phyloP scores from a whole-genome alignment of 2,113 vertebrate species.

The Riparia riparia region DNA sequence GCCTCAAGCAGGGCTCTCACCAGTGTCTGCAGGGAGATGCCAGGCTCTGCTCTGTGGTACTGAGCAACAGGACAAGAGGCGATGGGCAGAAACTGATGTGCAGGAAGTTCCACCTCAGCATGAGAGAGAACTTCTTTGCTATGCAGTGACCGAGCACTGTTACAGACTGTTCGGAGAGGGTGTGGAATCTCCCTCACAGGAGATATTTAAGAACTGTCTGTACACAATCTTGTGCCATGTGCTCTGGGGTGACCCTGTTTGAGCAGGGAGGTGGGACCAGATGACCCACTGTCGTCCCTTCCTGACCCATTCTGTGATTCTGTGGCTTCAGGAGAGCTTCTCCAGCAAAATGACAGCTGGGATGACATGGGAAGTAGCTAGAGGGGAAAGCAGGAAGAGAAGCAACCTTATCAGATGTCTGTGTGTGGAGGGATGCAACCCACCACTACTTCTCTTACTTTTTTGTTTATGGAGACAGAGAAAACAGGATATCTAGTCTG shows the following conservation, averaged over 20 bases:
- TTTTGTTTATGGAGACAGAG: background rate
- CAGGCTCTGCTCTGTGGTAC: accelerated
- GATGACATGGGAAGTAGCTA: background rate
- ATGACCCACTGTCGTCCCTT: background rate
- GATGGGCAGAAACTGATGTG: background rate
- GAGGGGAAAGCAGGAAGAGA: background rate
- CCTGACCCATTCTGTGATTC: background rate
- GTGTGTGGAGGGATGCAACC: too few relatives aligned
- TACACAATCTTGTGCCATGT: background rate
- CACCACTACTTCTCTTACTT: background rate
- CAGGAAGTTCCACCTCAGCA: background rate
- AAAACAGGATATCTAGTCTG: background rate
- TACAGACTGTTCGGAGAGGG: background rate
- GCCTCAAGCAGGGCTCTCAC: background rate
- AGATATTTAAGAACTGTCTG: background rate
- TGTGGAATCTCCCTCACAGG: background rate
- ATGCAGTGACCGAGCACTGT: too few relatives aligned
- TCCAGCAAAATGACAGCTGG: background rate
- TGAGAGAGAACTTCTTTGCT: background rate
- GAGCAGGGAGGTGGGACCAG: background rate
- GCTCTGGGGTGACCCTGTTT: background rate
- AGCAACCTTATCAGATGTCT: background rate
- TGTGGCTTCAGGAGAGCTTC: background rate
- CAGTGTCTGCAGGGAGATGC: background rate
- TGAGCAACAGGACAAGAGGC: background rate